Percentiles rank a stretch among this genome's conserved stretches.
These are phyloP conservation scores for Stictonetta naevosa DNA, from an alignment of 2,113 vertebrate genomes.

Conservation along the genomic window DNA sequence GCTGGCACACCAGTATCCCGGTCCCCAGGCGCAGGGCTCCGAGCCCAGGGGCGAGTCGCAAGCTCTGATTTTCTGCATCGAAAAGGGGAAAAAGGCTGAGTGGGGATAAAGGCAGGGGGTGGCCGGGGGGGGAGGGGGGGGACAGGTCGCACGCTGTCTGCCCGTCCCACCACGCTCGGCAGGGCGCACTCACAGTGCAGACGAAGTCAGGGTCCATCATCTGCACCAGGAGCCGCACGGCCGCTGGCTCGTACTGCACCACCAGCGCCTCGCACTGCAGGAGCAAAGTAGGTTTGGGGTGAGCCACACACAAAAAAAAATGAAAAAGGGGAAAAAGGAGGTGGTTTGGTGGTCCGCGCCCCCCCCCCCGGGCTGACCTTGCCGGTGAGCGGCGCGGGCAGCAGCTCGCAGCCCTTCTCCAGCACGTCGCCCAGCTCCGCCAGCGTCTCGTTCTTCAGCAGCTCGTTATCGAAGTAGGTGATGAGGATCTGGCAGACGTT, in stretches of 20 bases:
- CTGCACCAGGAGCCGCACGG: slow-evolving; percentile 83
- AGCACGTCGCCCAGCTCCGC: slow-evolving; percentile 82
- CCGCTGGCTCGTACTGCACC: slow-evolving; percentile 81
- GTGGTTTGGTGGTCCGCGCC: too few relatives aligned
- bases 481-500: slow-evolving; percentile 88
- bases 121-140: not conserved
- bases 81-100: not conserved
- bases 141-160: not conserved
- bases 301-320: not conserved
- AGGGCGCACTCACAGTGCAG: slow-evolving; percentile 80
- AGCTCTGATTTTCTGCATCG: slow-evolving; percentile 84
- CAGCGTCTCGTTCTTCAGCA: slow-evolving; percentile 91
- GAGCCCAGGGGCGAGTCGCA: slow-evolving; percentile 80
- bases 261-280: slow-evolving; percentile 71
- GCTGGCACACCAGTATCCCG: slow-evolving; percentile 92
- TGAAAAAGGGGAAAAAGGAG: too few relatives aligned
- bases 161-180: too few relatives aligned
- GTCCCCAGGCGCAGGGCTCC: slow-evolving; percentile 89
- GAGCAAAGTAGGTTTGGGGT: not conserved
- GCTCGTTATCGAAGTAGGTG: slow-evolving; percentile 80
- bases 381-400: slow-evolving; percentile 74
- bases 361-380: not conserved
- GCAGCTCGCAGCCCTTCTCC: slow-evolving; percentile 87
- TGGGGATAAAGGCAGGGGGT: too few relatives aligned
- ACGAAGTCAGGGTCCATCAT: slow-evolving; percentile 86